phyloP scores from a whole-genome alignment of 2,888 invertebrate genomes.

The Sinotaia quadrata region DNA sequence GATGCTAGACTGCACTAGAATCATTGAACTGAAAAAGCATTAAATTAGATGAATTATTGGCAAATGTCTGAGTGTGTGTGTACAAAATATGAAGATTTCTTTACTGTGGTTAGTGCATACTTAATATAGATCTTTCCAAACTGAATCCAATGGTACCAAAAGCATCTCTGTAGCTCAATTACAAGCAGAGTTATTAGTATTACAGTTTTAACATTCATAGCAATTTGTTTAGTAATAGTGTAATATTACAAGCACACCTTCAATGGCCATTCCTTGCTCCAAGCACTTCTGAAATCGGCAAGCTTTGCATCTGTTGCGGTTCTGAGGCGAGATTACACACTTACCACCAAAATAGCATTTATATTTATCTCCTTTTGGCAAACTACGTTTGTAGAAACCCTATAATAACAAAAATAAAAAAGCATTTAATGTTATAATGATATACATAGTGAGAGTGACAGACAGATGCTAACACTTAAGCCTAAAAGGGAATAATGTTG shows the following conservation, averaged over 20 bases:
- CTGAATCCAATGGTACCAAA: too few relatives aligned
- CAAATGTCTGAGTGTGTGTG: too few relatives aligned
- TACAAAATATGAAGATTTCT: too few relatives aligned
- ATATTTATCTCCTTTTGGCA: slow-evolving; percentile 63
- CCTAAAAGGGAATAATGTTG: not conserved
- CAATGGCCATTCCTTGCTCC: slow-evolving; percentile 67
- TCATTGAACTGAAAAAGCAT: too few relatives aligned
- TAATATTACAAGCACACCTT: slow-evolving; percentile 58
- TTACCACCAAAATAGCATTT: slow-evolving; percentile 67
- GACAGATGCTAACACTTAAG: too few relatives aligned
- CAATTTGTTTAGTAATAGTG: not conserved
- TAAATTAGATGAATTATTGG: too few relatives aligned
- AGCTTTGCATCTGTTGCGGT: slow-evolving; percentile 69
- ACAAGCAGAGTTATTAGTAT: too few relatives aligned
- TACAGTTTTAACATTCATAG: too few relatives aligned
- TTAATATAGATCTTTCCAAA: too few relatives aligned
- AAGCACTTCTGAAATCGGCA: slow-evolving; percentile 67
- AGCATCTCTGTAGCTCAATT: too few relatives aligned
- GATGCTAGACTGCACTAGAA: too few relatives aligned
- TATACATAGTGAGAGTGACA: not conserved
- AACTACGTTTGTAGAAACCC: slow-evolving; percentile 70
- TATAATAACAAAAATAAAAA: not conserved
- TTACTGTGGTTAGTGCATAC: not conserved
- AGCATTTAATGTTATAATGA: too few relatives aligned
- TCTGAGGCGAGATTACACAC: slow-evolving; percentile 66